These are phyloP conservation scores for Mormyrus iriodes DNA, from an alignment of 2,113 vertebrate species.

Conservation along the genomic window DNA sequence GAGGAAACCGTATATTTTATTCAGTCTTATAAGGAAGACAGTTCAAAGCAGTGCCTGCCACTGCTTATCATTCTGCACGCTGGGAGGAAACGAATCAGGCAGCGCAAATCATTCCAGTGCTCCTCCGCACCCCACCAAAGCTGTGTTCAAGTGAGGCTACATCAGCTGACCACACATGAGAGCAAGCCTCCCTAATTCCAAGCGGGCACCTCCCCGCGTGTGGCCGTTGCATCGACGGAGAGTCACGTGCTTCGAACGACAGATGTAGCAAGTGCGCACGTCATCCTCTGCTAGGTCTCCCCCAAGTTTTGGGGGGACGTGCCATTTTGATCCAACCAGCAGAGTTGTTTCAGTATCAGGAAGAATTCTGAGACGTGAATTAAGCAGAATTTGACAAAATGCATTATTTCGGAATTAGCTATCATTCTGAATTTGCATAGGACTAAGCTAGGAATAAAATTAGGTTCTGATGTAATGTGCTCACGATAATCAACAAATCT, in stretches of 20 bases:
- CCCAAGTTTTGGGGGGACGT: neutral
- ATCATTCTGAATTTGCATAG: neutral
- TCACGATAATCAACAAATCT: neutral
- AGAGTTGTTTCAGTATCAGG: neutral
- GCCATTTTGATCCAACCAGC: neutral
- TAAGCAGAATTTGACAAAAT: neutral
- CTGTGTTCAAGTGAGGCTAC: neutral
- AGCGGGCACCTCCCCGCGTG: neutral
- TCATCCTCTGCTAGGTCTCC: neutral
- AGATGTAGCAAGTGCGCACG: neutral
- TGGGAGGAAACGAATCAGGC: neutral
- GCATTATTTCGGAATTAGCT: neutral
- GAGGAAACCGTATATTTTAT: constrained; percentile 14
- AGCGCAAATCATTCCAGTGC: neutral
- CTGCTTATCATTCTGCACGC: neutral
- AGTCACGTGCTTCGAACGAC: neutral
- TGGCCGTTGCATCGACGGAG: neutral
- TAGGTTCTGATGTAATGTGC: neutral
- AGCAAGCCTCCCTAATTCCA: neutral
- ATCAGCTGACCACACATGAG: neutral
- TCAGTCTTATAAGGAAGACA: neutral
- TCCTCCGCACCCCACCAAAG: neutral
- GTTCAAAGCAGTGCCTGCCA: neutral
- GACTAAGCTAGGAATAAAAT: neutral
- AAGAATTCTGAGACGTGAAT: neutral